Base-by-base conservation (phyloP, 2,797 vertebrate genomes). In the Steatocranus sp. region DNA sequence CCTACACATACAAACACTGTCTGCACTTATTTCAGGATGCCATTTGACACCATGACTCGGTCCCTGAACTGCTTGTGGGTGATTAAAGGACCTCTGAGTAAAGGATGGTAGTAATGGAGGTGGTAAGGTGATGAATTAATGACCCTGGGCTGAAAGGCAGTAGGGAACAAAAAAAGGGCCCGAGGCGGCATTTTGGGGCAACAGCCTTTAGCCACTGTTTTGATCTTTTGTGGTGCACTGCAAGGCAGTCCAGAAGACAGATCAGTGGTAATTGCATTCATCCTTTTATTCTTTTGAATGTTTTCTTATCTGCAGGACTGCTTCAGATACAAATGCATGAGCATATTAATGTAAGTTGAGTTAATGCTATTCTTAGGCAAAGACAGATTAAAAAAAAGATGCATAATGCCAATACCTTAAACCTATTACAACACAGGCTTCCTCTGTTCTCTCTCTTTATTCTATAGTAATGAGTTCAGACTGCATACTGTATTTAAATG, bases 121-220 rank as follows among this genome's bases (percentile, higher is more conserved):
- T 82, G 87, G 79, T 88, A 80, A 91, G 88, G 86, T 91, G 92
- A 93, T 92, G 80, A 90, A 94, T 89, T 87, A 87, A 92, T 74
- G 89, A 91, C 88, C 83, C 81, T 58, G 7, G 76, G 79, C 75
- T 79, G 82, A 10, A 81, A 90, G 79, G 80, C 85, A 78, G 89
- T 76, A 48, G 86, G 86, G 87, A 83, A 85, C 76, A 80, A 86
- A 86, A 70, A 70, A 83, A 75, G 75, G 23, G 84, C 81, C 86
- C 32, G 4, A 48, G 82, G 92, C 83, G 84, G 80, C 76, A 81
- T 84, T 85, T 89, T 49, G 79, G 74, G 83, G 85, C 86, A 89
- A 89, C 46, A 77, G 84, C 81, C 84, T 77, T 75, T 46, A 74
- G 76, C 85, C 56, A 17, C 78, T 86, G 79, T 88, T 88, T 82